A percentile compares a stretch with the other conserved stretches of the same genome.
These are phyloP conservation scores for Parazoanthus swiftii DNA, from an alignment of 92 coral and sea anemone genomes.

Conservation along the genomic window DNA sequence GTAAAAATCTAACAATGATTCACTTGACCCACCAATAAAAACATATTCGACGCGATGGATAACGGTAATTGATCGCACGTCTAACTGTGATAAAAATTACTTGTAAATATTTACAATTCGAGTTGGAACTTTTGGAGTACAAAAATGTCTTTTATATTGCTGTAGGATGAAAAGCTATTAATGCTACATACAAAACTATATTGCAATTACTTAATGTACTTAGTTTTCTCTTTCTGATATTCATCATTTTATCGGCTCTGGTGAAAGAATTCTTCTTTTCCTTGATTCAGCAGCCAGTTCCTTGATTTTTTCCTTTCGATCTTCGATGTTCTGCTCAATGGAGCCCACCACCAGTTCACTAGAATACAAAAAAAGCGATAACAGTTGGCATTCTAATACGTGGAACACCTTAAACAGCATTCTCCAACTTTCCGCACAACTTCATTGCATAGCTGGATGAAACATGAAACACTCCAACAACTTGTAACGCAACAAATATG, in stretches of 20 bases:
- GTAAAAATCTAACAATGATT: no score
- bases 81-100: no score
- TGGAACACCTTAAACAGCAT: not conserved
- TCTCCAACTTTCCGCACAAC: not conserved
- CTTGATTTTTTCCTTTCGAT: constrained; percentile 89
- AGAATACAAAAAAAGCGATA: constrained; percentile 21
- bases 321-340: constrained; percentile 84
- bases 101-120: no score
- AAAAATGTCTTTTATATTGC: not conserved
- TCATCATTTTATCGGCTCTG: constrained; percentile 48
- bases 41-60: no score
- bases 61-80: no score
- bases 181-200: not conserved
- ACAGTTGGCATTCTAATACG: no score
- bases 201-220: not conserved
- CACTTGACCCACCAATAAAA: no score
- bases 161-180: not conserved
- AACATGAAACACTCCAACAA: no score
- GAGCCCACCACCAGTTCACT: constrained; percentile 98
- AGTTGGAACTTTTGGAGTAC: not conserved
- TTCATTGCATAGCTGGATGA: not conserved
- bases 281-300: constrained; percentile 87
- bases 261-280: constrained; percentile 73
- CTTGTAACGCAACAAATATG: no score
- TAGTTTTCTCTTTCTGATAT: not conserved